Base-by-base conservation (phyloP, 1,140 invertebrate genomes). In the Teleogryllus occipitalis region DNA sequence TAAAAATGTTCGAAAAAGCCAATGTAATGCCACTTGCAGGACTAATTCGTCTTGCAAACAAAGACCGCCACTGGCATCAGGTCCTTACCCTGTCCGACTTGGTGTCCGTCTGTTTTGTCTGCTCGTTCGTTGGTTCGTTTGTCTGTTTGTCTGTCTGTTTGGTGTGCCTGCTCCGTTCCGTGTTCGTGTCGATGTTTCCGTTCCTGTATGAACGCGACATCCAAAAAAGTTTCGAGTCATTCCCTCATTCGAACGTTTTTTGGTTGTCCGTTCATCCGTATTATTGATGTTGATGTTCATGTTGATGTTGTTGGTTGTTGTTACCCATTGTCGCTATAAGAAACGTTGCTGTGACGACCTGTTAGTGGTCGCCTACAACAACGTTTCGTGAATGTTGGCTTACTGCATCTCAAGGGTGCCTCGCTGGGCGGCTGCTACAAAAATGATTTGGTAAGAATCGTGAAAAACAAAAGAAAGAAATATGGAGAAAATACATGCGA, bases 81-180 rank as follows among this genome's bases (percentile, higher is more conserved):
- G 54, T 65, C 54, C 54, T 65, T 65, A 65, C 54, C 54, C 54
- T 65, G 54, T 14, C 54, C 18, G 54, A 65, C 54, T 65, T 65
- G 54, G 54, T 65, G 54, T 65, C 54, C 54, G 54, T 65, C 54
- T 18, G 54, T 65, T 65, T 65, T 65, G 18, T 65, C 54, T 65
- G 54, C 54, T 65, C 54, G 54, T 65, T 65, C 54, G 54, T 65
- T 65, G 54, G 18, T 65, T 65, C 54, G 54, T 65, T 65, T 65
- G 54, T 65, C 54, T 65, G 54, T 65, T 18, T 65, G 54, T 65
- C 54, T 65, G 54, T 65, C 54, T 65, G 54, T 65, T 65, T 65
- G 54, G 54, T 65, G 54, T 65, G 54, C 54, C 54, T 65, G 54
- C 54, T 65, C 54, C 10, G 18, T 14, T 65, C 54, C 54, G 54